A percentile compares a stretch with the other conserved stretches of the same genome.
Evolutionary conservation across 2,113 vertebrate species (phyloP).

Genomic region (Pavo muticus): DNA sequence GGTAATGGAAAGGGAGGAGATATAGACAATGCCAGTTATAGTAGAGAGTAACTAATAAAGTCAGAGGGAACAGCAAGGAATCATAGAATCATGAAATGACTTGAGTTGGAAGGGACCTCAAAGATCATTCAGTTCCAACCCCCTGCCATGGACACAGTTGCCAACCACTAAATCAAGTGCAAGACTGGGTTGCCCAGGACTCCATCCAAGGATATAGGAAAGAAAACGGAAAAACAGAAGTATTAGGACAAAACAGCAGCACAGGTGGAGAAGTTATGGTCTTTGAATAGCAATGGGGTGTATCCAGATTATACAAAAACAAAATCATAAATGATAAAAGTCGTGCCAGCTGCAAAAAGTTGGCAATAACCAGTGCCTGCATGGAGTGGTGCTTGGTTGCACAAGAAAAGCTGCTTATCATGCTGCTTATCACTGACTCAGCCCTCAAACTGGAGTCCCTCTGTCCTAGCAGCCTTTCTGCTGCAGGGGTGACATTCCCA

Average conservation of each 20-base stretch:
- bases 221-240: not conserved
- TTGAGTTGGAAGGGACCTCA: no score
- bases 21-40: not conserved
- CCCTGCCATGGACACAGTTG: no score
- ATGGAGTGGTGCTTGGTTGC: conserved; percentile 35
- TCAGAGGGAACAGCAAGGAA: fast-evolving
- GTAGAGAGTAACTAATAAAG: not conserved
- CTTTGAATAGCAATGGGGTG: not conserved
- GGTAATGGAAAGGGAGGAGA: not conserved
- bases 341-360: conserved; percentile 8
- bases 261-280: not conserved
- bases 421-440: conserved; percentile 4
- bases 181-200: no score
- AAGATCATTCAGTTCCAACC: no score
- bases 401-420: conserved; percentile 60
- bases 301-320: not conserved
- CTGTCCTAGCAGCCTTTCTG: not conserved
- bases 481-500: not conserved
- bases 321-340: not conserved
- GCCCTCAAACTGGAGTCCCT: conserved; percentile 15
- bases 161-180: no score
- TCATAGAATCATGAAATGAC: no score
- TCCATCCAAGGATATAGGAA: not conserved
- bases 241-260: not conserved
- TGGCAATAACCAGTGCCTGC: conserved; percentile 22